phyloP scores from a whole-genome alignment of 35 echinoderm and acorn worm species.

The Apostichopus parvimensis region DNA sequence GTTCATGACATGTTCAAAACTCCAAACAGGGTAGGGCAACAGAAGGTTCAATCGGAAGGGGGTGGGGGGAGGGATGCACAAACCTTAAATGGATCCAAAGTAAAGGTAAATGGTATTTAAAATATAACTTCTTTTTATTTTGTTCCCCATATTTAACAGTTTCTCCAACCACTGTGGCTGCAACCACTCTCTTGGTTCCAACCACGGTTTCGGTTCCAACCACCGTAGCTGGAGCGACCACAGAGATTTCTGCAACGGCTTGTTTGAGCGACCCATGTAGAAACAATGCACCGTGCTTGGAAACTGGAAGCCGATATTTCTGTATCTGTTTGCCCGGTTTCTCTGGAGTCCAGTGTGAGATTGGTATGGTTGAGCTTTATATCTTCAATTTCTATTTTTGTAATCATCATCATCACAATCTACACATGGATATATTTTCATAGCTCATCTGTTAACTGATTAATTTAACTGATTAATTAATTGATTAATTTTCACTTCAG shows the following conservation, averaged over 20 bases:
- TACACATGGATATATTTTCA: neutral
- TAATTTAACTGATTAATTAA: too few species aligned
- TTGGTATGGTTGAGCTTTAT: slow-evolving; percentile 24
- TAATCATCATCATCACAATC: too few species aligned
- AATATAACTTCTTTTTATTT: neutral
- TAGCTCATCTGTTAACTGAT: slow-evolving; percentile 1
- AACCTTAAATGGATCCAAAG: too few species aligned
- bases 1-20: too few species aligned
- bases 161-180: neutral
- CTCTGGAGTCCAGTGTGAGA: slow-evolving; percentile 54
- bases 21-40: too few species aligned
- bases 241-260: neutral
- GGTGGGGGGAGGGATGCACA: too few species aligned
- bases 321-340: slow-evolving; percentile 63
- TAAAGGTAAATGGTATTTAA: too few species aligned
- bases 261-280: slow-evolving; percentile 55
- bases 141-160: neutral
- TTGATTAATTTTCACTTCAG: too few species aligned
- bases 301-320: slow-evolving; percentile 14
- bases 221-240: neutral
- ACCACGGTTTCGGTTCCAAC: neutral
- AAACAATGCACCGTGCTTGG: slow-evolving; percentile 56
- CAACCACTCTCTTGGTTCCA: neutral
- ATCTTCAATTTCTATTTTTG: too few species aligned
- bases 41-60: too few species aligned